phyloP scores from a whole-genome alignment of 2,797 vertebrate species.

The Prionace glauca region DNA sequence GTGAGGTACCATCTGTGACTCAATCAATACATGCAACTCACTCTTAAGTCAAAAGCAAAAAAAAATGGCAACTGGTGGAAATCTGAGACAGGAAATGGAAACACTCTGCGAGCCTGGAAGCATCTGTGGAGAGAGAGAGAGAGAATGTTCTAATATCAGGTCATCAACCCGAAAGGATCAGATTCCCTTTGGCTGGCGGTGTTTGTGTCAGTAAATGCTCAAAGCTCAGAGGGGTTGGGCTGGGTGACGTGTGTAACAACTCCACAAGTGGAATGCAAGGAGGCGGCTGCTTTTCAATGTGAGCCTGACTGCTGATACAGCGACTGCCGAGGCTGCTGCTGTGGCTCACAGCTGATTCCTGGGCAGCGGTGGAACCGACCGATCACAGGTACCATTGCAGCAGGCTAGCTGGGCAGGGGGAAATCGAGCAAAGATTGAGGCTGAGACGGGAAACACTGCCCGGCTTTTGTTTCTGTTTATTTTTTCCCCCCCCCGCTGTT shows the following conservation, averaged over 20 bases:
- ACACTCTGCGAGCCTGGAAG: neutral
- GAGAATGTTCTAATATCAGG: neutral
- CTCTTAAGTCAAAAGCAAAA: neutral
- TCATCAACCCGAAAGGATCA: neutral
- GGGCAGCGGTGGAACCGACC: neutral
- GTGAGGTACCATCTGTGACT: neutral
- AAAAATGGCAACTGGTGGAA: neutral
- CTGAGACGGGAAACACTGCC: neutral
- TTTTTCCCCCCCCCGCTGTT: too few relatives aligned
- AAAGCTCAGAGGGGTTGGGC: too few relatives aligned
- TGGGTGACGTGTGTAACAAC: too few relatives aligned
- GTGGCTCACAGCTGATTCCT: neutral
- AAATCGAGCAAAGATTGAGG: too few relatives aligned
- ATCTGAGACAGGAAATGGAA: neutral
- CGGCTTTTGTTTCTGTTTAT: neutral
- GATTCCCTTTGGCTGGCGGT: too few relatives aligned
- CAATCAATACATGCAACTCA: too few relatives aligned
- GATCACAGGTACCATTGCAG: neutral
- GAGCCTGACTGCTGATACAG: too few relatives aligned
- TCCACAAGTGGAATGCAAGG: too few relatives aligned
- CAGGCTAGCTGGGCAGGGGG: neutral
- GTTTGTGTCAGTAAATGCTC: too few relatives aligned
- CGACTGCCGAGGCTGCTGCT: neutral
- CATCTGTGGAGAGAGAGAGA: too few relatives aligned
- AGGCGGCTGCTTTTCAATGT: too few relatives aligned